phyloP scores from a whole-genome alignment of 2,888 invertebrate species.

The Caenorhabditis doughertyi region DNA sequence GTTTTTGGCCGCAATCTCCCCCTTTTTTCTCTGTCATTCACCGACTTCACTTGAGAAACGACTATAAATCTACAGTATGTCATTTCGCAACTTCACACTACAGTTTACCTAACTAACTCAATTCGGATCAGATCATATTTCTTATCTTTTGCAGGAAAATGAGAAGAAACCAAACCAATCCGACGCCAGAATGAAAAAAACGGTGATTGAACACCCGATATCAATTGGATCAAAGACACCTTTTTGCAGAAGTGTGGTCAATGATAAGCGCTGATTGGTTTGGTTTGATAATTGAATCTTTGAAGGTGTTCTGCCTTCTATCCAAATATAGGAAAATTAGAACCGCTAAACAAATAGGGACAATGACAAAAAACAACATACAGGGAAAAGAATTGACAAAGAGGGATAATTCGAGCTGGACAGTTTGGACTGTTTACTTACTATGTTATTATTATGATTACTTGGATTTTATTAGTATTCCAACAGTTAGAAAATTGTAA shows the following conservation, averaged over 20 bases:
- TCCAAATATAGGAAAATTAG: neutral
- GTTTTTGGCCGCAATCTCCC: conserved; percentile 26
- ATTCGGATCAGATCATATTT: conserved; percentile 33
- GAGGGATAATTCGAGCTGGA: neutral
- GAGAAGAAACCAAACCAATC: conserved; percentile 26
- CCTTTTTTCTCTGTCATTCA: neutral
- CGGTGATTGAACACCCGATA: conserved; percentile 33
- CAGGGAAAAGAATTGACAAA: neutral
- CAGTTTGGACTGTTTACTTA: conserved; percentile 17
- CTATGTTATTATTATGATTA: conserved; percentile 1
- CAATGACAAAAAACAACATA: too few species aligned
- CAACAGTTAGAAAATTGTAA: conserved; percentile 30
- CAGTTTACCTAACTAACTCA: neutral
- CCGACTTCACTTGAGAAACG: conserved; percentile 12
- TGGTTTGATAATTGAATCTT: conserved; percentile 6
- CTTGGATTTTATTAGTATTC: neutral
- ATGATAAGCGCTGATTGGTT: conserved; percentile 29
- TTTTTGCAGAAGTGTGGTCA: conserved; percentile 50
- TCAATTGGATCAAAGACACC: conserved; percentile 56
- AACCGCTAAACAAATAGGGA: conserved; percentile 2
- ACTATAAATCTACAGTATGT: conserved; percentile 47
- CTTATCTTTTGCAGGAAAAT: conserved; percentile 7
- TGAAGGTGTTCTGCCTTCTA: neutral
- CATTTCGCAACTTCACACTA: conserved; percentile 6
- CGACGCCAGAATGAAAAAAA: conserved; percentile 16